Base-by-base conservation (phyloP, 2,113 vertebrate genomes). In the Arenaria interpres region DNA sequence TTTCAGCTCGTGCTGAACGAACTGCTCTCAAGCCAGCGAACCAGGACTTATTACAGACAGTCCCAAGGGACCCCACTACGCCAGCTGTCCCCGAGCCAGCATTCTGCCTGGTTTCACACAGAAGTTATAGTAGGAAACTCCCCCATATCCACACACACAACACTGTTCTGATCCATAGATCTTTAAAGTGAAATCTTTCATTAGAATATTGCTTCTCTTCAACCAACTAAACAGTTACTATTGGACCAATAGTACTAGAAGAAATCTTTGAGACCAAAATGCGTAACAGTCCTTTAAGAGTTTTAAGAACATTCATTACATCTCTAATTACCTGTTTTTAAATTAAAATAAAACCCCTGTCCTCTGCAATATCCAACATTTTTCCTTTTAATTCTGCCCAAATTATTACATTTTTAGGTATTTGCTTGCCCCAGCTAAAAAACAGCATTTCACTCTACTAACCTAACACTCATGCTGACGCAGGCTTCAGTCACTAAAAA, bases 1-100 rank as follows among this genome's bases (percentile, higher is more conserved):
- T 74, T 27, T 41, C 67, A 51, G 43, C 0, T 0, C 0, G 2
- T 35, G 20, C 66, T 57, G 50, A 82, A 59, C 4, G 15, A 79
- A 20, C 0, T 2, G 35, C 48, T 53, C 73, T 9, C 0, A 0
- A 94, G 91, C 62, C 78, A 59, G 33, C 45, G 24, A 84, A 69
- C 19, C 71, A 32, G 67, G 62, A 46, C 20, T 14, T 6, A 7
- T 2, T 33, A 6, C 1, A 18, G 32, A 23, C 5, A 35, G 53
- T 39, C 89, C 69, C 81, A 46, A 28, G 69, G 46, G 73, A 39
- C 5, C 5, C 66, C 1, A 1, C 37, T 13, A 41, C 0, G 2
- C 43, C 80, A 86, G 86, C 86, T 71, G 73, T 39, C 76, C 79
- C 60, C 0, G 2, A 56, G 84, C 76, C 93, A 89, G 69, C 28